Evolutionary conservation across 2,113 vertebrate species (phyloP).

Genomic region (Lutjanus erythropterus): DNA sequence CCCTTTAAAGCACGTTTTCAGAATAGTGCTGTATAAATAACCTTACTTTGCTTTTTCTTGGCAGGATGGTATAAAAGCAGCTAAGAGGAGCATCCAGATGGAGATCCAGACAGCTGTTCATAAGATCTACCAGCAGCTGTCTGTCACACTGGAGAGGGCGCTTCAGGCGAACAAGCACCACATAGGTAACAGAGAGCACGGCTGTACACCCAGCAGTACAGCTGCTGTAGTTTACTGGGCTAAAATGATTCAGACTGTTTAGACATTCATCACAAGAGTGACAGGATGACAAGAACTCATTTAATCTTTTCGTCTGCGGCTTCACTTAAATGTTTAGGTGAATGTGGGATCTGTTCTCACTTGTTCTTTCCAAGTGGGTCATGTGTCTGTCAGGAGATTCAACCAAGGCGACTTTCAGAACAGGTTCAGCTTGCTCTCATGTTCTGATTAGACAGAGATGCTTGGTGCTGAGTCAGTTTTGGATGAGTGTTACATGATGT

Average conservation of each 20-base stretch:
- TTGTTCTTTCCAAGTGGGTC: background rate
- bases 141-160: slow-evolving; percentile 93
- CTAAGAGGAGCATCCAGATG: slow-evolving; percentile 93
- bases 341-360: background rate
- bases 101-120: slow-evolving; percentile 97
- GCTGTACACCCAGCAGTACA: background rate
- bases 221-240: background rate
- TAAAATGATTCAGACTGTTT: background rate
- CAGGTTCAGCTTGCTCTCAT: background rate
- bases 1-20: too few species aligned
- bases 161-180: slow-evolving; percentile 97
- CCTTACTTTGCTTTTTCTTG: background rate
- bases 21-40: too few species aligned
- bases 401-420: background rate
- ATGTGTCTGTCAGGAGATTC: background rate
- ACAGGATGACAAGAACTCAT: background rate
- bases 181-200: slow-evolving; percentile 84
- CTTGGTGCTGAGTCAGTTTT: background rate
- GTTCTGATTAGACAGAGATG: background rate
- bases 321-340: too few species aligned
- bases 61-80: slow-evolving; percentile 95
- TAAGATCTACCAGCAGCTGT: slow-evolving; percentile 98
- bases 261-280: background rate
- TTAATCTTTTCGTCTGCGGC: background rate
- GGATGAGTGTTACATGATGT: background rate